phyloP scores from a whole-genome alignment of 2,113 vertebrate genomes.

The Ahaetulla prasina region DNA sequence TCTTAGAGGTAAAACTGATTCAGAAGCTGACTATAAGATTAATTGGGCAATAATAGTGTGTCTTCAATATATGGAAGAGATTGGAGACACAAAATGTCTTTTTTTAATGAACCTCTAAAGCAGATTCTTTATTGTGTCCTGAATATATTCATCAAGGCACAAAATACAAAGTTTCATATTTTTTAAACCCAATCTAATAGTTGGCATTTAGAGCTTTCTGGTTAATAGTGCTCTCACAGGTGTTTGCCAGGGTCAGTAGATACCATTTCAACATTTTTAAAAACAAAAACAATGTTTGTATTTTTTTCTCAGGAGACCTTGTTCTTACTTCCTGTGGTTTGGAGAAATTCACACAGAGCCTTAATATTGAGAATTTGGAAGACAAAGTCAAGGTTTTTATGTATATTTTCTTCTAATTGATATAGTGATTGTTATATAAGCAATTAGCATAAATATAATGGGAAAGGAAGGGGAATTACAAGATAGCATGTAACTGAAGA shows the following conservation, averaged over 20 bases:
- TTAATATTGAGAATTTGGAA: neutral
- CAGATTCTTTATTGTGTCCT: neutral
- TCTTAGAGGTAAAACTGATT: neutral
- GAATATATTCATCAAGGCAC: neutral
- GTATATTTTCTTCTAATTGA: neutral
- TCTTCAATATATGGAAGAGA: neutral
- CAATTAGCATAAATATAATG: neutral
- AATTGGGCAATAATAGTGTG: neutral
- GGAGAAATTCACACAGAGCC: neutral
- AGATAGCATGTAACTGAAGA: too few relatives aligned
- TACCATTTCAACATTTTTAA: neutral
- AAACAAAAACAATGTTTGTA: neutral
- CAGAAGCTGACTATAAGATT: neutral
- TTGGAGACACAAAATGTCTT: neutral
- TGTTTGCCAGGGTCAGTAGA: conserved; percentile 13
- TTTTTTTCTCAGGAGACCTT: neutral
- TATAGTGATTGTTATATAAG: neutral
- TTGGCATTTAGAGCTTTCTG: conserved; percentile 14
- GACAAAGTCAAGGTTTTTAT: neutral
- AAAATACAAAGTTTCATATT: neutral
- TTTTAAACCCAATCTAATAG: conserved; percentile 22
- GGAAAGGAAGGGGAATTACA: neutral
- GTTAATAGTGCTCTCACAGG: conserved; percentile 12
- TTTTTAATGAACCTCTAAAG: rapidly evolving
- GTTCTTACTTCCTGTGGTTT: neutral